Conservation (phyloP, 1,140 invertebrate genomes). For the Panulirus ornatus region DNA sequence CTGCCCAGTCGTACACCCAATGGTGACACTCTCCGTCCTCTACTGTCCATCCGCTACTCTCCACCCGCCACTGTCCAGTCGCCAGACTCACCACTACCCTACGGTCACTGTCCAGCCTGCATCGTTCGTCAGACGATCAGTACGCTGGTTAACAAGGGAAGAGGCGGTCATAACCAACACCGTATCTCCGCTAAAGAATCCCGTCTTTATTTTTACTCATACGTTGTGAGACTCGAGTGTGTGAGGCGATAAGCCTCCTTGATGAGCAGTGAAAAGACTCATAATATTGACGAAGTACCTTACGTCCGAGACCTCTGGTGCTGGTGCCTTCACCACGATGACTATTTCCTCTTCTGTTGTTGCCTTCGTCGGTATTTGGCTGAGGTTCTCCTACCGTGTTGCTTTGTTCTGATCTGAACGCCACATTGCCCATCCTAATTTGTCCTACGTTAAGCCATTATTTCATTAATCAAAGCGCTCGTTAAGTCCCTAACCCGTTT, state of each 20-base stretch:
- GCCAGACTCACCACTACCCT: not conserved
- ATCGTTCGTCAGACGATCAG: not conserved
- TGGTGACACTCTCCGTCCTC: not conserved
- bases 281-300: conserved; percentile 42
- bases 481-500: too few relatives aligned
- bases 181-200: not conserved
- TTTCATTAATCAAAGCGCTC: too few relatives aligned
- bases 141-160: not conserved
- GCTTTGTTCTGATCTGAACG: too few relatives aligned
- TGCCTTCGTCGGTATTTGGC: too few relatives aligned
- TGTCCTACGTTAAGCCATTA: too few relatives aligned
- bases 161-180: not conserved
- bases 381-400: too few relatives aligned
- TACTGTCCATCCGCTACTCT: not conserved
- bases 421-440: too few relatives aligned
- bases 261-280: conserved; percentile 38
- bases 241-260: conserved; percentile 45
- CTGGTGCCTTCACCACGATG: too few relatives aligned
- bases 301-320: too few relatives aligned
- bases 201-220: conserved; percentile 41
- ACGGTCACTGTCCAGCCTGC: not conserved
- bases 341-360: too few relatives aligned
- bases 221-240: conserved; percentile 38
- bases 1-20: not conserved
- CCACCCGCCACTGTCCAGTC: not conserved